Conservation (phyloP, 2,888 invertebrate species). For the Bedellia somnulentella region DNA sequence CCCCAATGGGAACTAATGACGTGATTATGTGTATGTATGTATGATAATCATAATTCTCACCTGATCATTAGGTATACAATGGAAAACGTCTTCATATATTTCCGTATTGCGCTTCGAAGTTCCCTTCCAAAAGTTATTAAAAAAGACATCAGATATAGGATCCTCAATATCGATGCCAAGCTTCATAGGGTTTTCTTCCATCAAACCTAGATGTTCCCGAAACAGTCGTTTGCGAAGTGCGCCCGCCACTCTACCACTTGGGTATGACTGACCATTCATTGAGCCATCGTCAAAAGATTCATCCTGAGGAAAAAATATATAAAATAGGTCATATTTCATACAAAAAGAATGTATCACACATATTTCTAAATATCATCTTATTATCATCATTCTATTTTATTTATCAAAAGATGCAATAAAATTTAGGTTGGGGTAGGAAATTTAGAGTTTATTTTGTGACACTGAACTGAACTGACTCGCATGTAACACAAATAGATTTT, state of each 20-base stretch:
- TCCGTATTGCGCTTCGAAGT: conserved; percentile 83
- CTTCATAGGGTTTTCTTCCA: conserved; percentile 46
- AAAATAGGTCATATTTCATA: too few relatives aligned
- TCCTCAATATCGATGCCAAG: conserved; percentile 70
- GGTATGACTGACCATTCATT: conserved; percentile 81
- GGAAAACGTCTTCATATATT: conserved; percentile 90
- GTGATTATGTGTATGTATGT: too few relatives aligned
- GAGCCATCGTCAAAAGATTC: conserved; percentile 76
- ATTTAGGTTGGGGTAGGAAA: too few relatives aligned
- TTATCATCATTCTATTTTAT: too few relatives aligned
- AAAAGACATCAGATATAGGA: conserved; percentile 81
- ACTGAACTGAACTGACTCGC: too few relatives aligned
- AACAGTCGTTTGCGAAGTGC: conserved; percentile 83
- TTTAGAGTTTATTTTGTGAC: too few relatives aligned
- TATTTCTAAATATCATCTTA: too few relatives aligned
- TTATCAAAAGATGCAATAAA: too few relatives aligned
- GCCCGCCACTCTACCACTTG: conserved; percentile 85
- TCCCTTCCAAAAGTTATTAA: conserved; percentile 79
- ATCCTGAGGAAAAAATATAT: conserved; percentile 53
- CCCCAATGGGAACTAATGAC: too few relatives aligned
- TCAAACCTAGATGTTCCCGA: conserved; percentile 84
- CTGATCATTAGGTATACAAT: conserved; percentile 83
- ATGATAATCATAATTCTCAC: too few relatives aligned
- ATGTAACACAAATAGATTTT: too few relatives aligned
- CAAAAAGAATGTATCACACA: too few relatives aligned